A percentile compares a stretch with the other conserved stretches of the same genome.
These are phyloP conservation scores for Agapornis canus DNA, from an alignment of 2,797 vertebrate species.

Conservation along the genomic window DNA sequence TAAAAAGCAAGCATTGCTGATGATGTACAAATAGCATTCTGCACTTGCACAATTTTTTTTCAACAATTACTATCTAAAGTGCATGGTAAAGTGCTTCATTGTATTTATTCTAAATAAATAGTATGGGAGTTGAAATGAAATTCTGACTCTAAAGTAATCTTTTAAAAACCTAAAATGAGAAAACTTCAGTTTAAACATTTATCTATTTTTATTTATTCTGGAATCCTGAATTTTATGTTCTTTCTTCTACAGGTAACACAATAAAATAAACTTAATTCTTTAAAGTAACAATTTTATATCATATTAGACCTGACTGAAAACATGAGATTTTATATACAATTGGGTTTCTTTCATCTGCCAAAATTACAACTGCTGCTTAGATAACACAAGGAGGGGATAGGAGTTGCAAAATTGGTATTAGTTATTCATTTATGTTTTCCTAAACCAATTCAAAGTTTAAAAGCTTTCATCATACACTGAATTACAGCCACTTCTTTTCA, in stretches of 20 bases:
- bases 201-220: neutral
- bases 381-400: neutral
- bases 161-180: neutral
- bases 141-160: neutral
- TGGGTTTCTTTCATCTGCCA: neutral
- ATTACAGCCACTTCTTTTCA: neutral
- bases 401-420: neutral
- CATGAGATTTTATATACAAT: neutral
- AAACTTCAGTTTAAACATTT: neutral
- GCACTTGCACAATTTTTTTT: neutral
- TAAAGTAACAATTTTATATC: neutral
- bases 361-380: neutral
- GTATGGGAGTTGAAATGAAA: neutral
- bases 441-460: neutral
- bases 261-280: neutral
- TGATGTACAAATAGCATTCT: neutral
- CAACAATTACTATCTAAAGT: neutral
- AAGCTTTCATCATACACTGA: neutral
- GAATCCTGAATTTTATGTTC: neutral
- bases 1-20: neutral
- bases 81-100: neutral
- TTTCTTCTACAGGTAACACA: neutral
- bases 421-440: neutral
- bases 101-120: neutral
- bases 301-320: neutral